Base-by-base conservation (phyloP, 2,888 invertebrate species). In the Schrankia costaestrigalis region DNA sequence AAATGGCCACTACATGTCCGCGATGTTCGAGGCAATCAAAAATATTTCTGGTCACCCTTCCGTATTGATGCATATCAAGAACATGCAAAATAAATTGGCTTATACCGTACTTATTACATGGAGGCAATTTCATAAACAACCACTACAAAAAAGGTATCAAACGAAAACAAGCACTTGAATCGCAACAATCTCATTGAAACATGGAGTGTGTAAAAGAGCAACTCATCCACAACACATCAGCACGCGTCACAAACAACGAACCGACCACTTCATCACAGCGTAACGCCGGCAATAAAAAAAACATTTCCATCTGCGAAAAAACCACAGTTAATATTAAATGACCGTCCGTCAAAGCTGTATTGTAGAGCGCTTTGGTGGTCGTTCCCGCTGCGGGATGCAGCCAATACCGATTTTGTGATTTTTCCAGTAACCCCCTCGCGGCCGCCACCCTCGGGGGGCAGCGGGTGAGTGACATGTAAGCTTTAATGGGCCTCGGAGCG, bases 271-370 rank as follows among this genome's bases (percentile, higher is more conserved):
- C 85, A 86, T 87, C 84, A 84, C 81, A 56, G 69, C 72, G 74
- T 80, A 77, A 81, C 82, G 70, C 67, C 53, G 59, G 63, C 76
- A 76, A 81, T 80, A 81, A 85, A 85, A 80, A 85, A 83, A 84
- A 80, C 77, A 82, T 83, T 85, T 80, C 81, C 86, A 86, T 85
- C 83, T 85, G 84, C 74, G 82, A 80, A 73, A 79, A 83, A 85
- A 85, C 86, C 86, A 70, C 87, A 84, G 87, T 86, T 83, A 86
- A 87, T 87, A 87, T 86, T 86, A 87, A 86, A 87, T 85, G 85
- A 84, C 75, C 83, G 82, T 85, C 75, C 81, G 80, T 86, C 87
- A 87, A 87, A 86, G 81, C 80, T 78, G 78, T 80, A 80, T 83
- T 79, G 83, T 78, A 62, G 70, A 71, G 72, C 68, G 78, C 72